A percentile compares a stretch with the other conserved stretches of the same genome.
These are phyloP conservation scores for Panagrolaimus sp. DNA, from an alignment of 1,140 invertebrate species.

Conservation along the genomic window DNA sequence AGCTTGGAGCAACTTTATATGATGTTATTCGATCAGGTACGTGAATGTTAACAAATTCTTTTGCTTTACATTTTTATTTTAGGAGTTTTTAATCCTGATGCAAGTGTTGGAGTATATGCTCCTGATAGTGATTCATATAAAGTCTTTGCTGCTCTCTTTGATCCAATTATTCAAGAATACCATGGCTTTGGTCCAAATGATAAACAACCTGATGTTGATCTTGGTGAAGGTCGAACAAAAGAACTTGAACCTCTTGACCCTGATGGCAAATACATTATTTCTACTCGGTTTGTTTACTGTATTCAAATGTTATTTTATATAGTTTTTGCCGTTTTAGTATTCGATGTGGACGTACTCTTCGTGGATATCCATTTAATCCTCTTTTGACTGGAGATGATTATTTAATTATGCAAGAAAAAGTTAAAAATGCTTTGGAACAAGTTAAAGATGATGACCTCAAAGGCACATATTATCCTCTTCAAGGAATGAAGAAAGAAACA, in stretches of 20 bases:
- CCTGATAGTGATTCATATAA: conserved; percentile 87
- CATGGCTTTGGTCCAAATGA: conserved; percentile 71
- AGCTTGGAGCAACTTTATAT: conserved; percentile 46
- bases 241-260: conserved; percentile 74
- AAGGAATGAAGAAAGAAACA: conserved; percentile 60
- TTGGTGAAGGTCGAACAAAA: conserved; percentile 66
- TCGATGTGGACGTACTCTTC: conserved; percentile 75
- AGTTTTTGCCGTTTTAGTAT: conserved; percentile 63
- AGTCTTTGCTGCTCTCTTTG: conserved; percentile 81
- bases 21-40: conserved; percentile 49
- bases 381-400: conserved; percentile 61
- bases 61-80: too few relatives aligned
- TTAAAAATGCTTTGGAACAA: conserved; percentile 46
- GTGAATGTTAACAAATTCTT: too few relatives aligned
- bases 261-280: conserved; percentile 76
- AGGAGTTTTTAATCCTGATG: conserved; percentile 68
- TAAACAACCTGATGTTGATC: conserved; percentile 81
- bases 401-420: conserved; percentile 44
- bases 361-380: conserved; percentile 83
- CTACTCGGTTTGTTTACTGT: conserved; percentile 67
- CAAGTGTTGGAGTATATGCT: conserved; percentile 88
- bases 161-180: conserved; percentile 93
- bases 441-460: conserved; percentile 70
- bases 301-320: not conserved
- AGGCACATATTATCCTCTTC: conserved; percentile 78